Evolutionary conservation across 2,888 invertebrate species (phyloP).

Genomic region (Malacosoma neustria): DNA sequence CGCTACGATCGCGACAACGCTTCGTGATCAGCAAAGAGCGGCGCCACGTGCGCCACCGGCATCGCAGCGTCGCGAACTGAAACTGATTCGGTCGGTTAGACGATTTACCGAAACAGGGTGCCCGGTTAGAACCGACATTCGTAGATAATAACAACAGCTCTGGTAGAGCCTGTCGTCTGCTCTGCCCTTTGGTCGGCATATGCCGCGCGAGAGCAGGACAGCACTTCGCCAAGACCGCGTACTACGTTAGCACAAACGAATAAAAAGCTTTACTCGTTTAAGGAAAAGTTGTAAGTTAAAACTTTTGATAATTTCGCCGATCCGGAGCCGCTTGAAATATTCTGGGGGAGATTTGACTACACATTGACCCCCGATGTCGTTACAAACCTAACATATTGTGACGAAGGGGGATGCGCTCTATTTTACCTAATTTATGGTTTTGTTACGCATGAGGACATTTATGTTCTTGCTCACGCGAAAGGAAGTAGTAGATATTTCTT

Average conservation of each 20-base stretch:
- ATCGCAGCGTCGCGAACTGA: slow-evolving; percentile 60
- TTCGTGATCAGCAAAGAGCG: slow-evolving; percentile 29
- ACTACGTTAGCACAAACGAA: slow-evolving; percentile 41
- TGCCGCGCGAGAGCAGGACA: slow-evolving; percentile 43
- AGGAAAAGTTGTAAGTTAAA: slow-evolving; percentile 70
- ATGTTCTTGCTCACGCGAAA: slow-evolving; percentile 66
- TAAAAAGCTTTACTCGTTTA: slow-evolving; percentile 50
- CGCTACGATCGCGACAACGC: slow-evolving; percentile 54
- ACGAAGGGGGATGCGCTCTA: slow-evolving; percentile 66
- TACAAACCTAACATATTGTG: slow-evolving; percentile 71
- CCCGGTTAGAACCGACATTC: slow-evolving; percentile 39
- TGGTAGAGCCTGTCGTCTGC: slow-evolving; percentile 28
- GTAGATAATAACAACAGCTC: slow-evolving; percentile 33
- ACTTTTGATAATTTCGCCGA: slow-evolving; percentile 68
- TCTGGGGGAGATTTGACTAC: slow-evolving; percentile 55
- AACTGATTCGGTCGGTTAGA: slow-evolving; percentile 16
- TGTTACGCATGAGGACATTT: slow-evolving; percentile 69
- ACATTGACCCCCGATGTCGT: slow-evolving; percentile 62
- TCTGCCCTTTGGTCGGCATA: slow-evolving; percentile 20
- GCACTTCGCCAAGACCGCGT: slow-evolving; percentile 21
- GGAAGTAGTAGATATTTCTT: slow-evolving; percentile 60
- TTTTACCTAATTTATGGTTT: slow-evolving; percentile 72
- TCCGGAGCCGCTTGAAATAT: slow-evolving; percentile 44
- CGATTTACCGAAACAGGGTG: slow-evolving; percentile 15
- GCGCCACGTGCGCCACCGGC: slow-evolving; percentile 52